A percentile compares a stretch with the other conserved stretches of the same genome.
Conservation (phyloP, 1,140 invertebrate species). For the Trialeurodes vaporariorum region DNA sequence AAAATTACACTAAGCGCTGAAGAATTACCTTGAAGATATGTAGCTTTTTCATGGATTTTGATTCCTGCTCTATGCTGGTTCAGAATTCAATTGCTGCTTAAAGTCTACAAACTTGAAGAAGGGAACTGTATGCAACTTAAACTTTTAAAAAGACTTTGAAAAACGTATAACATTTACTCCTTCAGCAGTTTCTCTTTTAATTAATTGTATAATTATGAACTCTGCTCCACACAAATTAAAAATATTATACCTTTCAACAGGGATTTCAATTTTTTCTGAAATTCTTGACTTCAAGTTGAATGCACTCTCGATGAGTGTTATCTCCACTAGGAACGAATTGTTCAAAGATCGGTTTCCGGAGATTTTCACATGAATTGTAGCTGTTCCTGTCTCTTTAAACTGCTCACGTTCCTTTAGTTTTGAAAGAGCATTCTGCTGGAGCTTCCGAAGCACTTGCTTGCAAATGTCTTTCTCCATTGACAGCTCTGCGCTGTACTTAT, state of each 20-base stretch:
- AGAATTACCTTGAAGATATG: too few relatives aligned
- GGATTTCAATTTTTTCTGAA: constrained; percentile 36
- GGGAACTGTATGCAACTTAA: too few relatives aligned
- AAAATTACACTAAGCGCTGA: too few relatives aligned
- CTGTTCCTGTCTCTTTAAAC: constrained; percentile 49
- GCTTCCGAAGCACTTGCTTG: constrained; percentile 8
- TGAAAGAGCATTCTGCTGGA: constrained; percentile 54
- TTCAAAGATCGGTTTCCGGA: constrained; percentile 34
- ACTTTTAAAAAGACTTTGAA: too few relatives aligned
- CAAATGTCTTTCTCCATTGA: constrained; percentile 10
- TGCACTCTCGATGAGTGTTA: constrained; percentile 38
- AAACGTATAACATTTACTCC: too few relatives aligned
- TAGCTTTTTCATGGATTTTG: too few relatives aligned
- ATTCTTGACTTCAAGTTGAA: constrained; percentile 43
- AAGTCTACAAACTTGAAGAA: too few relatives aligned
- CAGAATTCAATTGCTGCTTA: too few relatives aligned
- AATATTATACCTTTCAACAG: constrained; percentile 38
- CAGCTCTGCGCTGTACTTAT: background rate
- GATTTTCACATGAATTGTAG: constrained; percentile 46
- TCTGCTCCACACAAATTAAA: too few relatives aligned
- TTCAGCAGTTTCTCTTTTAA: too few relatives aligned
- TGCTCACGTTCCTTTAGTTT: constrained; percentile 47
- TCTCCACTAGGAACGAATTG: constrained; percentile 34
- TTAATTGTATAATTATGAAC: too few relatives aligned
- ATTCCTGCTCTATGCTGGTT: too few relatives aligned